Base-by-base conservation (phyloP, 2,888 invertebrate genomes). In the Himalopsyche japonica region DNA sequence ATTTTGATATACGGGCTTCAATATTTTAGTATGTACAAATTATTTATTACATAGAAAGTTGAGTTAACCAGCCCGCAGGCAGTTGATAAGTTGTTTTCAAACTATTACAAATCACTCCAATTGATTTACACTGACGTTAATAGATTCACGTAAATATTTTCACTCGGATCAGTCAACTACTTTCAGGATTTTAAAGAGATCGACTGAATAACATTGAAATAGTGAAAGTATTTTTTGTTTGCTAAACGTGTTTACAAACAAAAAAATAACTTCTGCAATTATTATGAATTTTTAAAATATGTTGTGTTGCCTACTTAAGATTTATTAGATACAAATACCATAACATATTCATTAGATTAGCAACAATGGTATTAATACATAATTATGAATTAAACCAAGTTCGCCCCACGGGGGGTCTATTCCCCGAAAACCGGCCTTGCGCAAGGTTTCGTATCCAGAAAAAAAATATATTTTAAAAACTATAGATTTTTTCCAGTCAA, bases 31-130 rank as follows among this genome's bases (percentile, higher is more conserved):
- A 70, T 70, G 70, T 70, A 30, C 70, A 70, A 30, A 70, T 70
- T 70, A 70, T 70, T 70, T 70, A 70, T 70, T 70, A 82, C 57
- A 82, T 82, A 82, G 82, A 82, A 82, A 82, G 82, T 82, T 48
- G 82, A 78, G 78, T 49, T 57, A 77, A 80, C 43, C 37, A 77
- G 78, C 82, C 82, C 82, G 82, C 82, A 48, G 80, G 80, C 27
- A 49, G 49, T 80, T 49, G 80, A 80, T 80, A 80, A 80, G 32
- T 48, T 48, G 47, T 80, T 48, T 80, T 80, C 49, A 48, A 49
- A 82, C 77, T 70, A 70, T 70, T 70, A 70, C 70, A 70, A 70
- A 70, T 70, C 70, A 70, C 70, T 70, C 70, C 70, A 70, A 70
- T 70, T 70, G 70, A 70, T 70, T 70, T 70, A 70, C 70, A 30